These are phyloP conservation scores for Masticophis lateralis DNA, from an alignment of 2,797 vertebrate genomes.

Conservation along the genomic window DNA sequence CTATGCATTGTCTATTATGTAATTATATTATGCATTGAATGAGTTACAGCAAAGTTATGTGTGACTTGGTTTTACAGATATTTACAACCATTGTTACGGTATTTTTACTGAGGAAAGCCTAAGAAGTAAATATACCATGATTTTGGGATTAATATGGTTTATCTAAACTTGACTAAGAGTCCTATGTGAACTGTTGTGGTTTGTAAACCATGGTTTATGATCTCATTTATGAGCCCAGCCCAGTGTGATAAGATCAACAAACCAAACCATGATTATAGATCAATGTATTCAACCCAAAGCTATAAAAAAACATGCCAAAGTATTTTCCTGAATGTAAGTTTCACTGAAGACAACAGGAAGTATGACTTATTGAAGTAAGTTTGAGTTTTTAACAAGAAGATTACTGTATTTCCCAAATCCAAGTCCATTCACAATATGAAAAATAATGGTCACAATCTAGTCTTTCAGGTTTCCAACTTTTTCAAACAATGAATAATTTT, in stretches of 20 bases:
- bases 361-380: not conserved
- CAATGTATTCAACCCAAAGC: not conserved
- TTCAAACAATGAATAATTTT: not conserved
- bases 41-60: slow-evolving; percentile 56
- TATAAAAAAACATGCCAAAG: not conserved
- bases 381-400: not conserved
- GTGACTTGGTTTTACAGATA: slow-evolving; percentile 55
- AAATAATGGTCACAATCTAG: not conserved
- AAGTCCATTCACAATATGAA: not conserved
- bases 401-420: not conserved
- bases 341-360: not conserved
- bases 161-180: not conserved
- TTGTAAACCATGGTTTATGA: not conserved
- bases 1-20: slow-evolving; percentile 5
- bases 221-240: not conserved
- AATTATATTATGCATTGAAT: slow-evolving; percentile 40
- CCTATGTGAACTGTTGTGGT: not conserved
- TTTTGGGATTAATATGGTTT: not conserved
- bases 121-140: not conserved
- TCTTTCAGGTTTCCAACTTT: not conserved
- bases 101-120: not conserved
- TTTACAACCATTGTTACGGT: not conserved
- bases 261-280: not conserved
- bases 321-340: not conserved
- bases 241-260: not conserved